These are phyloP conservation scores for Xiphorhynchus elegans DNA, from an alignment of 2,113 vertebrate genomes.

Conservation along the genomic window DNA sequence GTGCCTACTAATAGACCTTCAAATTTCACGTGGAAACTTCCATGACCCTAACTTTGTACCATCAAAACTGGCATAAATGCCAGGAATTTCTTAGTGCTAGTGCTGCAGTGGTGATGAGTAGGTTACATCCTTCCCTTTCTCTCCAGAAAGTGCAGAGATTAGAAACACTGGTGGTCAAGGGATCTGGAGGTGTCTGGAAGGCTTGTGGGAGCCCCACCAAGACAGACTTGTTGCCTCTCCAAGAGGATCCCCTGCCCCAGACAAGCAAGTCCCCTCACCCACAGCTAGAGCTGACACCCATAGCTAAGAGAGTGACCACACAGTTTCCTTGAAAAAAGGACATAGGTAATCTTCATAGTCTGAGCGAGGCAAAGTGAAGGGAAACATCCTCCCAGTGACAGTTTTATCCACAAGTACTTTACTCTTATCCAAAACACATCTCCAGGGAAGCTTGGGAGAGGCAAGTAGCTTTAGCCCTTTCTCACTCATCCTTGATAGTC, in stretches of 20 bases:
- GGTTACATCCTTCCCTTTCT: background rate
- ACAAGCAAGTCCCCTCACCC: rapidly evolving
- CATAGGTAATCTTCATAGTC: background rate
- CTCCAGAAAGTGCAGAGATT: background rate
- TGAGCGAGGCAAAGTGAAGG: background rate
- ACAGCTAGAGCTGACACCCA: background rate
- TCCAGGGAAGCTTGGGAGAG: background rate
- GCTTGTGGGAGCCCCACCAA: background rate
- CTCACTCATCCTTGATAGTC: background rate
- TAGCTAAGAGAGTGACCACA: background rate
- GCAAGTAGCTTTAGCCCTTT: background rate
- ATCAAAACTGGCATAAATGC: background rate
- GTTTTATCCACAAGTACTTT: background rate
- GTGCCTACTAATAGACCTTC: background rate
- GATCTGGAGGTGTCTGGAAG: background rate
- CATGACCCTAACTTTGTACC: background rate
- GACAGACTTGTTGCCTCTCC: background rate
- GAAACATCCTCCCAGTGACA: background rate
- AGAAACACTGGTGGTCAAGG: background rate
- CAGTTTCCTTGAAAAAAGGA: background rate
- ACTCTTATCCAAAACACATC: background rate
- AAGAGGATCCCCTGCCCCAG: background rate
- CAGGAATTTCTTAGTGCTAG: background rate
- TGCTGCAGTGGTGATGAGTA: background rate
- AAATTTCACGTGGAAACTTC: background rate